Evolutionary conservation across 2,797 vertebrate species (phyloP), one percentile per base, ranked within the genome.

Genomic region (Oreonectes daqikongensis): DNA sequence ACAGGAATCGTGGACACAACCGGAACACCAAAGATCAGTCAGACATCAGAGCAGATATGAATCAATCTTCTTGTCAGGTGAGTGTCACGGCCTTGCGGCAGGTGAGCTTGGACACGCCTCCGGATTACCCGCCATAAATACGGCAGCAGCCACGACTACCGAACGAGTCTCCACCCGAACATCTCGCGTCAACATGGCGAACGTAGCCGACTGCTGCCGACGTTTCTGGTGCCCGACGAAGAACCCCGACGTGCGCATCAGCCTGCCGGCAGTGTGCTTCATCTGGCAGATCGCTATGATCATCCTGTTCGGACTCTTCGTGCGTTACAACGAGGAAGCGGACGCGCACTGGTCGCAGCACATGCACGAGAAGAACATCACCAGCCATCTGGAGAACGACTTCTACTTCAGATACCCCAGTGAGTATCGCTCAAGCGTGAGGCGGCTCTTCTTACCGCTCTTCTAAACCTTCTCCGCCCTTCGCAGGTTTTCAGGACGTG

Each of bases 351-450:
- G 96, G 96, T 0, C n/a, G 0, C 75, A 89, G 20, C 40, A 72
- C 69, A 95, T 65, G 79, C 8, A 0, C 0, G 0, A 10, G 0
- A 0, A 87, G 7, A 97, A 97, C 88, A 69, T 95, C 69, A 90
- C 90, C 48, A 95, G 93, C 0, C 88, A 97, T 68, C 53, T 90
- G 0, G 95, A 98, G 73, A 99, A 99, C 0, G 96, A 98, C 76
- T 99, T 97, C 93, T 99, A 99, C 91, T 99, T 87, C 89, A 93
- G 96, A 91, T 99, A 99, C 72, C 95, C 97, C 0, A 98, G 97
- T 99, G 90, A 97, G 97, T 96, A n/a, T n/a, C n/a, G n/a, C n/a
- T n/a, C n/a, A n/a, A n/a, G n/a, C n/a, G n/a, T n/a, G n/a, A n/a
- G n/a, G n/a, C n/a, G n/a, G n/a, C n/a, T n/a, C n/a, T n/a, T n/a